Percentiles rank a stretch among this genome's conserved stretches.
Conservation (phyloP, 2,888 invertebrate species). For the Lycocerus yunnanus region DNA sequence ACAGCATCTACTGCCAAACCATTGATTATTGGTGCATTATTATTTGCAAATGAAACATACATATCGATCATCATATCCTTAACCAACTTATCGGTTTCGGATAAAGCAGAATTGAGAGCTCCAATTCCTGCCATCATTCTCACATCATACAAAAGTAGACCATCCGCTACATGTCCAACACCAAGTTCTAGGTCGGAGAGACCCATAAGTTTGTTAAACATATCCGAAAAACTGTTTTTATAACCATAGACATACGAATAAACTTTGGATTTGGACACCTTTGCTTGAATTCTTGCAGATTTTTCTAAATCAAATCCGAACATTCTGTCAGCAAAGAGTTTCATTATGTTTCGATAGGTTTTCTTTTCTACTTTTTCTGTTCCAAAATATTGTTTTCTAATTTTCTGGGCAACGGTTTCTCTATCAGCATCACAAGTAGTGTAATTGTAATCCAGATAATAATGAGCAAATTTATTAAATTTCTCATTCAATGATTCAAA, state of each 20-base stretch:
- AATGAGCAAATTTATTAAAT: constrained; percentile 42
- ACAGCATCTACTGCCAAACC: background rate
- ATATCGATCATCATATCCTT: constrained; percentile 14
- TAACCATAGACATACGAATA: background rate
- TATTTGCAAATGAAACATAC: background rate
- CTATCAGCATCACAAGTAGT: constrained; percentile 36
- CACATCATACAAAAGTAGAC: background rate
- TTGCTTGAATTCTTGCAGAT: background rate
- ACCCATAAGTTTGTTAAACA: background rate
- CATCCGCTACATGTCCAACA: constrained; percentile 11
- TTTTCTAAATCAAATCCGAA: constrained; percentile 36
- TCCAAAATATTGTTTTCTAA: constrained; percentile 43
- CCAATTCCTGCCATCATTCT: too few species aligned
- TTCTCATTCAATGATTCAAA: constrained; percentile 49
- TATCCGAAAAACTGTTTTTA: background rate
- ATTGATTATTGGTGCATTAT: constrained; percentile 4
- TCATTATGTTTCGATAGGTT: constrained; percentile 24
- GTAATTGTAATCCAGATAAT: constrained; percentile 42
- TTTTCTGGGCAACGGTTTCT: constrained; percentile 36
- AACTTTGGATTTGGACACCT: background rate
- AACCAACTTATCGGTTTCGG: constrained; percentile 1
- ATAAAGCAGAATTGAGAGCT: background rate
- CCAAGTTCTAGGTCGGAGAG: background rate
- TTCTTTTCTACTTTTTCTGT: constrained; percentile 34
- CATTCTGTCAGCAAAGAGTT: constrained; percentile 25